Base-by-base conservation (phyloP, 2,113 vertebrate species). In the Haplotaxodon microlepis region DNA sequence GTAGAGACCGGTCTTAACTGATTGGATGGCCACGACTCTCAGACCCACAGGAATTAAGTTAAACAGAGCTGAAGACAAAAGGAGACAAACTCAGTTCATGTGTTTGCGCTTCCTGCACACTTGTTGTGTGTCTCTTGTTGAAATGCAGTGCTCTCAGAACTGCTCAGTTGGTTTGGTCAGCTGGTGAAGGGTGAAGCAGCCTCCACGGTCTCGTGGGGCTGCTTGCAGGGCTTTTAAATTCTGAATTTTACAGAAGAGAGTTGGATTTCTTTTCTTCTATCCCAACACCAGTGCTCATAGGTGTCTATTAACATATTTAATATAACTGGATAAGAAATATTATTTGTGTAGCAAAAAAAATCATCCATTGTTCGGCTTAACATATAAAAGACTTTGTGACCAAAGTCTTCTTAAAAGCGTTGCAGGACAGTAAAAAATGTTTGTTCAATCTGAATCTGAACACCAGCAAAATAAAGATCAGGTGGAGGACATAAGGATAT, bases 21-120 rank as follows among this genome's bases (percentile, higher is more conserved):
- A 98, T 96, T 99, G 98, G 96, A 99, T 99, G 94, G 98, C 98
- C 82, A 99, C 98, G 76, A 99, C 98, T 83, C 98, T 97, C 91
- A 99, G 97, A 92, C 98, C 98, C 96, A 99, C 98, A 90, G 98
- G 98, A 95, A 99, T 98, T 96, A 99, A 97, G 97, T 98, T 99
- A 97, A 99, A 99, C 95, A 99, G 97, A 82, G 98, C 98, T 99
- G 97, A 29, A 90, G 94, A 96, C 84, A 84, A 50, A 91, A 71
- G 92, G 5, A 90, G 51, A 90, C 8, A 90, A n/a, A 83, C 9
- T 34, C 21, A 73, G 81, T 85, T 50, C 4, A 16, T 78, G 56
- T 29, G 40, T 81, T 2, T 71, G 17, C 27, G 8, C 80, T 9
- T 82, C 27, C 56, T 50, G 73, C 45, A 51, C 45, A 78, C 45